Percentiles rank a stretch among this genome's conserved stretches.
Conservation (phyloP, 2,113 vertebrate species). For the Calypte anna region DNA sequence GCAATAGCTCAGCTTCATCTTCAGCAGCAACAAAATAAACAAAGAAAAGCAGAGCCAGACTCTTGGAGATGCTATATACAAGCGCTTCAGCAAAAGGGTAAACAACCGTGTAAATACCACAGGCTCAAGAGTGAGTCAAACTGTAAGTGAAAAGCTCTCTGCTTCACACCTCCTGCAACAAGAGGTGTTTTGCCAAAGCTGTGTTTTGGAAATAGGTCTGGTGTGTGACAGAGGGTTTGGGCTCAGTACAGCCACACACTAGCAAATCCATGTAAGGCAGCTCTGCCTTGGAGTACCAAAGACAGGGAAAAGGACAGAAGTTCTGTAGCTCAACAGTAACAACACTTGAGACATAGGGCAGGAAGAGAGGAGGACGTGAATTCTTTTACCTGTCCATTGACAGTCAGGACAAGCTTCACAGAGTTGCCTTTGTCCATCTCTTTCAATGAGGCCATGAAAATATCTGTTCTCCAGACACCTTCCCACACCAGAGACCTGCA, state of each 20-base stretch:
- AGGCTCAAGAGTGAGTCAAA: neutral
- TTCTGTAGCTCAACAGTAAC: neutral
- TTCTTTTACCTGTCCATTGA: slow-evolving; percentile 78
- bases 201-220: neutral
- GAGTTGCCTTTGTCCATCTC: slow-evolving; percentile 76
- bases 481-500: slow-evolving; percentile 87
- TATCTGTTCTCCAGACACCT: slow-evolving; percentile 81
- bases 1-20: neutral
- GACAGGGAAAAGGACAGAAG: neutral
- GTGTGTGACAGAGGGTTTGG: neutral
- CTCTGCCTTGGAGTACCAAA: neutral
- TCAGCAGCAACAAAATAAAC: neutral
- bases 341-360: neutral
- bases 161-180: rapidly evolving
- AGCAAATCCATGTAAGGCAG: rapidly evolving
- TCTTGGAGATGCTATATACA: neutral
- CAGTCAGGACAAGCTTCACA: slow-evolving; percentile 82
- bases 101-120: neutral
- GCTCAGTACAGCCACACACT: rapidly evolving
- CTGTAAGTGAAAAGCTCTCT: neutral
- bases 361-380: neutral
- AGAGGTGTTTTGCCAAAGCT: neutral
- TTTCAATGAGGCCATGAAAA: slow-evolving; percentile 74
- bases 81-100: neutral
- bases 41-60: neutral